Evolutionary conservation across 2,888 invertebrate genomes (phyloP).

Genomic region (Sabatieria punctata): DNA sequence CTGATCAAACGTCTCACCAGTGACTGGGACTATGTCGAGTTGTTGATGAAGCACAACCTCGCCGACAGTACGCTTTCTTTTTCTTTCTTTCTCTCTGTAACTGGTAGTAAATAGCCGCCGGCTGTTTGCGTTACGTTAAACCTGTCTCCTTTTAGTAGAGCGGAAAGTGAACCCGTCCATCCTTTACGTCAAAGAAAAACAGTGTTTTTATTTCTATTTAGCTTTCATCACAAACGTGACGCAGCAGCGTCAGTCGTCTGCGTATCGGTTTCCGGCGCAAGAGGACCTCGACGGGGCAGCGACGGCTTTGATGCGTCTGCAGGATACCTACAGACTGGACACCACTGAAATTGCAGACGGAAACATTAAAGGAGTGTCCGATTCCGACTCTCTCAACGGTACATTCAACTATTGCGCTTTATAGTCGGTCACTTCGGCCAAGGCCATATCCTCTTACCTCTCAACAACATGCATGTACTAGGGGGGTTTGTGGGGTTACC

Average conservation of each 20-base stretch:
- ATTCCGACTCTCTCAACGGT: slow-evolving; percentile 46
- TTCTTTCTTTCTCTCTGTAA: slow-evolving; percentile 35
- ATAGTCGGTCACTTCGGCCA: no score
- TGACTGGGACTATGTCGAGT: slow-evolving; percentile 35
- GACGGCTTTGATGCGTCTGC: slow-evolving; percentile 73
- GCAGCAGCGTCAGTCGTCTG: no score
- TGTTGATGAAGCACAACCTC: slow-evolving; percentile 27
- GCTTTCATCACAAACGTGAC: no score
- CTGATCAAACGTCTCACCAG: slow-evolving; percentile 37
- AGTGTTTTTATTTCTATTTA: no score
- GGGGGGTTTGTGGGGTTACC: no score
- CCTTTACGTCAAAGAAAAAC: no score
- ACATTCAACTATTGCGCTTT: no score
- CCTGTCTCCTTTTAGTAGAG: slow-evolving; percentile 52
- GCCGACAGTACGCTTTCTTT: slow-evolving; percentile 17
- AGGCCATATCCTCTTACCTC: no score
- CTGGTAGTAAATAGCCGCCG: slow-evolving; percentile 51
- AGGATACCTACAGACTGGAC: slow-evolving; percentile 37
- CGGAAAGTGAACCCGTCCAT: no score
- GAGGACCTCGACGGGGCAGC: slow-evolving; percentile 93
- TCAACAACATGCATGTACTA: no score
- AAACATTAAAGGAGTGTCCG: slow-evolving; percentile 63
- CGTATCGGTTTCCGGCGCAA: no score
- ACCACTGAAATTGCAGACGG: slow-evolving; percentile 59
- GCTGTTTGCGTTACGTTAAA: not conserved